A percentile compares a stretch with the other conserved stretches of the same genome.
These are phyloP conservation scores for Drosophila busckii DNA, from an alignment of 1,140 invertebrate species.

Conservation along the genomic window DNA sequence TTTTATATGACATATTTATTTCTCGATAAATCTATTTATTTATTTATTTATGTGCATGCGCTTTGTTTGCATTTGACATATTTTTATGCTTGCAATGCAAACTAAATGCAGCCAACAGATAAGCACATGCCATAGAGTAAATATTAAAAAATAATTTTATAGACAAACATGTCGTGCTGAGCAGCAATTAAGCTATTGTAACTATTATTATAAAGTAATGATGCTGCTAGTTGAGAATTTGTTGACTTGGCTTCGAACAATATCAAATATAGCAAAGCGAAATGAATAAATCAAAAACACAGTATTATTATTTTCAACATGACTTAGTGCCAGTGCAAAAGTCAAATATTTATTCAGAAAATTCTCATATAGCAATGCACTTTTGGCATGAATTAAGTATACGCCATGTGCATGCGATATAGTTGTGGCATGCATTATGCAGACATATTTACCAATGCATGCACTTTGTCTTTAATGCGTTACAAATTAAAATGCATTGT, in stretches of 20 bases:
- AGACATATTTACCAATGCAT: conserved; percentile 24
- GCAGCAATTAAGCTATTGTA: no score
- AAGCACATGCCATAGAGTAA: conserved; percentile 13
- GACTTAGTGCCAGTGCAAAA: no score
- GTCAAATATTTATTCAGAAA: no score
- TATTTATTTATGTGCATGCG: conserved; percentile 56
- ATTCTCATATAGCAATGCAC: no score
- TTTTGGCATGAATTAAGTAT: no score
- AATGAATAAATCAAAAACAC: no score
- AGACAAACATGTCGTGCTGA: no score
- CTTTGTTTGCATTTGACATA: conserved; percentile 72
- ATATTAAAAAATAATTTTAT: neutral
- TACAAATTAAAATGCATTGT: conserved; percentile 68
- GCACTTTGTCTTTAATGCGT: conserved; percentile 41
- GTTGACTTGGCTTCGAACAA: no score
- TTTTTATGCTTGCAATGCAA: conserved; percentile 45
- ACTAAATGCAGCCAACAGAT: conserved; percentile 33
- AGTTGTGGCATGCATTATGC: conserved; percentile 10
- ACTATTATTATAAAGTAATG: no score
- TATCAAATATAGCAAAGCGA: no score
- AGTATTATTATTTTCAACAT: no score
- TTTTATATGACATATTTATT: conserved; percentile 64
- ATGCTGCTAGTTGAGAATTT: no score
- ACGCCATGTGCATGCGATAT: neutral
- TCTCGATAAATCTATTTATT: conserved; percentile 59